Evolutionary conservation across 2,113 vertebrate genomes (phyloP).

Genomic region (Sinocyclocheilus maitianheensis): DNA sequence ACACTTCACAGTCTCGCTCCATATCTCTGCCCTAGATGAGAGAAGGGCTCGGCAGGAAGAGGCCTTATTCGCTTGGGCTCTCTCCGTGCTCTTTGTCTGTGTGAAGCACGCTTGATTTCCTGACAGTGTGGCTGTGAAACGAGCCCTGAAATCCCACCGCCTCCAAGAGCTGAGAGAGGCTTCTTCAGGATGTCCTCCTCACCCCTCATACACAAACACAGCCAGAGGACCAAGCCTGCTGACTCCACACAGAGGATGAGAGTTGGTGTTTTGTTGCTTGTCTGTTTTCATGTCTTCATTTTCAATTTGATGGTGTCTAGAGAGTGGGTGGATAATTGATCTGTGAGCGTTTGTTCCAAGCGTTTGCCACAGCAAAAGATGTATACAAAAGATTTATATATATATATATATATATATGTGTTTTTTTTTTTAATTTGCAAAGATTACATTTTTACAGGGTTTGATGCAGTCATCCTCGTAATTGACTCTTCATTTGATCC

Average conservation of each 20-base stretch:
- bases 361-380: neutral
- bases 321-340: conserved; percentile 37
- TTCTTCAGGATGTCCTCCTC: conserved; percentile 44
- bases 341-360: conserved; percentile 44
- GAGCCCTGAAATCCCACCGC: conserved; percentile 63
- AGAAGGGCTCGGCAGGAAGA: conserved; percentile 54
- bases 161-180: conserved; percentile 48
- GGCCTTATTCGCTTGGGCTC: conserved; percentile 54
- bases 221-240: conserved; percentile 37
- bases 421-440: too few relatives aligned
- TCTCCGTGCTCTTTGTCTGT: conserved; percentile 59
- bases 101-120: conserved; percentile 59
- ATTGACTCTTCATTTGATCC: neutral
- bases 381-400: too few relatives aligned
- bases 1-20: conserved; percentile 63
- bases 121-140: conserved; percentile 62
- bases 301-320: conserved; percentile 44
- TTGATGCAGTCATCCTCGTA: neutral
- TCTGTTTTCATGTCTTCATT: conserved; percentile 59
- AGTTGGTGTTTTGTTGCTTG: conserved; percentile 54
- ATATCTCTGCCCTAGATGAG: conserved; percentile 56
- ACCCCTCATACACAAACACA: conserved; percentile 39
- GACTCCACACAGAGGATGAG: conserved; percentile 22
- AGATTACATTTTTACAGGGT: neutral
- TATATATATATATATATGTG: too few relatives aligned